Evolutionary conservation across 1,140 invertebrate species (phyloP).

Genomic region (Teleopsis dalmanni): DNA sequence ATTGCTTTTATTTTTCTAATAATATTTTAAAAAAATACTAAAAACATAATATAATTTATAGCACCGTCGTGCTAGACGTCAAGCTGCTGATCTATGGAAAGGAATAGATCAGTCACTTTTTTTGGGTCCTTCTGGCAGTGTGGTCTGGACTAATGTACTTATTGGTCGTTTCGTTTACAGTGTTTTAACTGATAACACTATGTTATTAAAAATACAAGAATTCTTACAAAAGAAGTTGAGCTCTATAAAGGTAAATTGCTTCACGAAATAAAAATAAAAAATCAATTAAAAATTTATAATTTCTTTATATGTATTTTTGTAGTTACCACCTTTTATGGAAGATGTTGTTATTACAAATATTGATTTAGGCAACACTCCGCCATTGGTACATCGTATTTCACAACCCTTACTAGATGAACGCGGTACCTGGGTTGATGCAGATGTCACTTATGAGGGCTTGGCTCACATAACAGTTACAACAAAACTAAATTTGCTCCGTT

Average conservation of each 20-base stretch:
- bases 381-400: conserved; percentile 66
- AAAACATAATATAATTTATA: conserved; percentile 7
- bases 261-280: background rate
- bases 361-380: conserved; percentile 65
- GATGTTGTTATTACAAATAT: conserved; percentile 70
- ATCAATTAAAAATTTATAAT: background rate
- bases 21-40: background rate
- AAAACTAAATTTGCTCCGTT: conserved; percentile 88
- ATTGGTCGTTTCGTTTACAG: conserved; percentile 72
- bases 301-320: conserved; percentile 1
- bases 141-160: conserved; percentile 67
- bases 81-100: conserved; percentile 42
- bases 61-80: conserved; percentile 30
- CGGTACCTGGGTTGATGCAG: conserved; percentile 89
- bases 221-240: conserved; percentile 80
- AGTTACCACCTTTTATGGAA: conserved; percentile 83
- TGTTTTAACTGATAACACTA: conserved; percentile 58
- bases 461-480: conserved; percentile 89
- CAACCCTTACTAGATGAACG: conserved; percentile 72
- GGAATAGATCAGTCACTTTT: conserved; percentile 40
- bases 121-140: conserved; percentile 39
- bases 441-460: conserved; percentile 81
- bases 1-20: background rate
- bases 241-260: conserved; percentile 59
- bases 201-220: conserved; percentile 56